These are phyloP conservation scores for Oreochromis aureus DNA, from an alignment of 2,113 vertebrate genomes.

Conservation along the genomic window DNA sequence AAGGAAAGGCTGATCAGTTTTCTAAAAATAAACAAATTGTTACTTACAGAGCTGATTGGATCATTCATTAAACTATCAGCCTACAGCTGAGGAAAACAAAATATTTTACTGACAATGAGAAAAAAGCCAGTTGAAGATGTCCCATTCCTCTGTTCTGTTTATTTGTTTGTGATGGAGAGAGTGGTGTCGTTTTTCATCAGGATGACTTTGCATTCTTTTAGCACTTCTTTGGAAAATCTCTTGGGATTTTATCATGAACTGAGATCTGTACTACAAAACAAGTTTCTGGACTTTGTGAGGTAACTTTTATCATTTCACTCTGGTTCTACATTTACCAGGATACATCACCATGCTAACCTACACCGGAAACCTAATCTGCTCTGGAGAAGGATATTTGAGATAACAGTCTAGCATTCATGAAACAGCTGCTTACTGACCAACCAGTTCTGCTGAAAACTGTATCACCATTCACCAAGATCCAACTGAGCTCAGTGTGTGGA, in stretches of 20 bases:
- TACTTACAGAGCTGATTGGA: neutral
- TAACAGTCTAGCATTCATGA: neutral
- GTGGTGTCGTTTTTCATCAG: neutral
- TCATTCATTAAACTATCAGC: neutral
- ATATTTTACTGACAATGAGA: neutral
- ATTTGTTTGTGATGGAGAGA: neutral
- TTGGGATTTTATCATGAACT: neutral
- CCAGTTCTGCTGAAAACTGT: neutral
- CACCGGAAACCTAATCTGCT: neutral
- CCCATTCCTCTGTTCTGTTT: neutral
- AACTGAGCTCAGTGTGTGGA: neutral
- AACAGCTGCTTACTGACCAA: neutral
- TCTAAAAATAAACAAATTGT: neutral
- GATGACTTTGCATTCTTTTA: neutral
- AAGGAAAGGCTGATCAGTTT: neutral
- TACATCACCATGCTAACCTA: neutral
- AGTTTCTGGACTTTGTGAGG: neutral
- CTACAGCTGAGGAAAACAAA: neutral
- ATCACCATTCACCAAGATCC: neutral
- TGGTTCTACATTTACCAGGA: neutral
- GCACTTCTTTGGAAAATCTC: neutral
- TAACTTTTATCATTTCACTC: neutral
- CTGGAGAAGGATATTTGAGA: neutral
- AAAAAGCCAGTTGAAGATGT: neutral
- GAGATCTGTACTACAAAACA: neutral